Evolutionary conservation across 37 sponge, comb jelly and placozoan genomes (phyloP).

Genomic region (Halisarca cf. caerulea): DNA sequence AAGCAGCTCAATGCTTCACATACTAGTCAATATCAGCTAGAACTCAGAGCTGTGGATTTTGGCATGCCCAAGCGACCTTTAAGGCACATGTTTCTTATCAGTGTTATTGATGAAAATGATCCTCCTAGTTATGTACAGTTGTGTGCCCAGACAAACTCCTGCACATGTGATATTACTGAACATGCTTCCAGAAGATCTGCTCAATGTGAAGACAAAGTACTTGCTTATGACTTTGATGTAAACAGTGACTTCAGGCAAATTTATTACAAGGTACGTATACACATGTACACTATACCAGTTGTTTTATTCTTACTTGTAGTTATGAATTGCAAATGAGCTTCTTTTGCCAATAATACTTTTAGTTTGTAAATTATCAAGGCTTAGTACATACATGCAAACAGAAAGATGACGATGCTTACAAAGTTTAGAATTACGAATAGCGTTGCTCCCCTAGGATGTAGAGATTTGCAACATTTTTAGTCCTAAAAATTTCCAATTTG

Average conservation of each 20-base stretch:
- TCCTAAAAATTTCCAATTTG: too few species aligned
- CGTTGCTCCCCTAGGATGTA: too few species aligned
- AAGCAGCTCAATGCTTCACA: not conserved
- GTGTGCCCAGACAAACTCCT: not conserved
- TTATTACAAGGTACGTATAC: not conserved
- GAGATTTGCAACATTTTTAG: too few species aligned
- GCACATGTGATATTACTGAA: not conserved
- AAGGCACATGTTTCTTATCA: not conserved
- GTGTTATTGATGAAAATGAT: not conserved
- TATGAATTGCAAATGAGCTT: too few species aligned
- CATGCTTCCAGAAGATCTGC: not conserved
- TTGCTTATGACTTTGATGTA: conserved; percentile 17
- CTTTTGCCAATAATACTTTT: too few species aligned
- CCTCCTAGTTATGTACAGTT: not conserved
- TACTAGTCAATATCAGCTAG: not conserved
- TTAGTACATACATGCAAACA: too few species aligned
- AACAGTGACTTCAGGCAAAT: not conserved
- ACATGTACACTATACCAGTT: too few species aligned
- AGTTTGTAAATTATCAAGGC: too few species aligned
- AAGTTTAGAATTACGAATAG: too few species aligned
- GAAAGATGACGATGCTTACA: too few species aligned
- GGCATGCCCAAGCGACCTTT: not conserved
- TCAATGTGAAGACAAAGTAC: not conserved
- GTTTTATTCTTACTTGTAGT: too few species aligned
- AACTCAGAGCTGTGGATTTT: not conserved